Evolutionary conservation across 2,888 invertebrate genomes (phyloP), one percentile per base, ranked within the genome.

Genomic region (Rosalia funebris): DNA sequence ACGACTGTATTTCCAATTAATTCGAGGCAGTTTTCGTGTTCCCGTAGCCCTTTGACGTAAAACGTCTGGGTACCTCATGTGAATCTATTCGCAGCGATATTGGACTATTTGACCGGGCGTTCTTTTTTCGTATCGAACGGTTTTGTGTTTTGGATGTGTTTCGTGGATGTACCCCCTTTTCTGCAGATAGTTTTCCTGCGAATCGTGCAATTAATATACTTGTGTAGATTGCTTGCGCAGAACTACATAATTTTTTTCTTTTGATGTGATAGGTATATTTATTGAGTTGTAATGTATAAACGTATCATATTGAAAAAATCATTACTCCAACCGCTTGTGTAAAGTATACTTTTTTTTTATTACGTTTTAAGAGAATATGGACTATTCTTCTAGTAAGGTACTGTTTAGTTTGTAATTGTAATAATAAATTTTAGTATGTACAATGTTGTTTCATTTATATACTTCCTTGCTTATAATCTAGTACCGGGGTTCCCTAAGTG

Each of bases 311-410:
- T 62, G 52, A 57, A 60, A 64, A 39, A 58, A 55, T 52, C 36
- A 57, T 39, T 52, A 66, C 65, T 64, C 68, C 69, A 74, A 71
- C 71, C 70, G 78, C 77, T 79, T 79, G 74, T 79, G 79, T 79
- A 77, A 78, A 79, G 72, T 77, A 74, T 75, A 72, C 70, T 76
- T 75, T 77, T 79, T 77, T 77, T 78, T 78, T 75, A 76, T 74
- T 76, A 77, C 78, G 75, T 76, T 70, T 55, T 77, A 76, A 77
- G 81, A 81, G 80, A 80, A 80, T 78, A 80, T 79, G 80, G 80
- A 80, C 80, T 81, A 79, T 80, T 80, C 79, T 79, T 79, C 77
- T 80, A 81, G 80, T 73, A 73, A 75, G 78, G 78, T 80, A 79
- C 74, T 76, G 77, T 81, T 80, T 79, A 80, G 78, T 80, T 80